A percentile compares a stretch with the other conserved stretches of the same genome.
Conservation (phyloP, 2,888 invertebrate genomes). For the Conops quadrifasciatus region DNA sequence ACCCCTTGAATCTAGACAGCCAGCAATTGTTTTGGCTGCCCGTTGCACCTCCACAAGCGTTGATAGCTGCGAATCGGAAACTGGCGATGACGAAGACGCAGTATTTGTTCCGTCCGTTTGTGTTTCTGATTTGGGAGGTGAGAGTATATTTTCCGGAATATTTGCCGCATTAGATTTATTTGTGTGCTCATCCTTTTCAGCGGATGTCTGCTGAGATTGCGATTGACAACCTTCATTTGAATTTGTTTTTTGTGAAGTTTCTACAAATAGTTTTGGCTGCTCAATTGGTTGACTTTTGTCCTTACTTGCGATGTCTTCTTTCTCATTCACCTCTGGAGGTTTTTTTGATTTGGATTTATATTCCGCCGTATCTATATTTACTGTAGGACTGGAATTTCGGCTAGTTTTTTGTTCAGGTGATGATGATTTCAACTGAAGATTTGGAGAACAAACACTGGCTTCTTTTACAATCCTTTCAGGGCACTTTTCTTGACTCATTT, state of each 20-base stretch:
- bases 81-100: constrained; percentile 59
- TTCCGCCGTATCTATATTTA: not conserved
- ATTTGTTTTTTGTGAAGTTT: constrained; percentile 15
- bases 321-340: not conserved
- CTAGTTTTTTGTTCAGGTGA: constrained; percentile 4
- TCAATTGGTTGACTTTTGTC: not conserved
- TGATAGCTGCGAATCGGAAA: constrained; percentile 59
- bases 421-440: not conserved
- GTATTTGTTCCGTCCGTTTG: constrained; percentile 62
- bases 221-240: not conserved
- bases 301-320: not conserved
- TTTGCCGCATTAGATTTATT: constrained; percentile 25
- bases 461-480: not conserved
- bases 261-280: not conserved
- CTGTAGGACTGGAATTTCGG: constrained; percentile 7
- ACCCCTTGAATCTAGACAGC: not conserved
- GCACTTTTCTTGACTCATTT: not conserved
- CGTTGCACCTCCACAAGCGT: constrained; percentile 42
- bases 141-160: constrained; percentile 59
- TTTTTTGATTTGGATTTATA: not conserved
- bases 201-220: constrained; percentile 9
- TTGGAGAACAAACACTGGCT: not conserved
- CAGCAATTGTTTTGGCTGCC: not conserved
- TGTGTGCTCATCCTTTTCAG: constrained; percentile 32
- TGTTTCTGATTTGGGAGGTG: constrained; percentile 60